Base-by-base conservation (phyloP, 2,888 invertebrate genomes). In the Sinotaia quadrata region DNA sequence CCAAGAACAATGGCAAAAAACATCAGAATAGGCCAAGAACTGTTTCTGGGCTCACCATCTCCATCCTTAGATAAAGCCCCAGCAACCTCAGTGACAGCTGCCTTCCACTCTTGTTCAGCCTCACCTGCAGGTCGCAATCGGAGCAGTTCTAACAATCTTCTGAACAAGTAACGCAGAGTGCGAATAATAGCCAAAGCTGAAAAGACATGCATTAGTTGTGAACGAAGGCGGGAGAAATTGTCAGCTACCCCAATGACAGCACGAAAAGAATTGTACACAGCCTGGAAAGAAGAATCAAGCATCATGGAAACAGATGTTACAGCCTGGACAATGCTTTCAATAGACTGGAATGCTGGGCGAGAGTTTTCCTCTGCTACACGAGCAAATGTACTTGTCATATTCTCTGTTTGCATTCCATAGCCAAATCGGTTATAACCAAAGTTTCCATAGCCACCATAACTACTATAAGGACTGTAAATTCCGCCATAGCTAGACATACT, bases 201-300 rank as follows among this genome's bases (percentile, higher is more conserved):
- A 91, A 96, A 93, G 77, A 97, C 91, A 83, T 95, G 94, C 1
- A 93, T 92, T 82, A 98, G 93, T 79, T 96, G 92, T 4, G 93
- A 91, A 72, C 94, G 91, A 69, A 98, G 89, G 57, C 94, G 91
- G 4, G 95, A 94, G 86, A 98, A 94, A 89, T 98, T 97, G 77
- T 98, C 97, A 8, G 97, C 97, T 1, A 98, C 97, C 70, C 97
- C 96, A 61, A 98, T 90, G 75, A 98, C 95, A 62, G 98, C 98
- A 81, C 95, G 91, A 87, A 98, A 98, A 0, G 98, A 97, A 87
- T 94, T 97, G 27, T 96, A 95, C 83, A 98, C 91, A 3, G 98
- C 97, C 86, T 95, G 94, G 88, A 96, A 97, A 54, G 98, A 97
- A 29, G 97, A 97, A 84, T 98, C 98, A 67, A 98, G 88, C 96